Percentiles rank a stretch among this genome's conserved stretches.
These are phyloP conservation scores for Corythucha ciliata DNA, from an alignment of 2,888 invertebrate genomes.

Conservation along the genomic window DNA sequence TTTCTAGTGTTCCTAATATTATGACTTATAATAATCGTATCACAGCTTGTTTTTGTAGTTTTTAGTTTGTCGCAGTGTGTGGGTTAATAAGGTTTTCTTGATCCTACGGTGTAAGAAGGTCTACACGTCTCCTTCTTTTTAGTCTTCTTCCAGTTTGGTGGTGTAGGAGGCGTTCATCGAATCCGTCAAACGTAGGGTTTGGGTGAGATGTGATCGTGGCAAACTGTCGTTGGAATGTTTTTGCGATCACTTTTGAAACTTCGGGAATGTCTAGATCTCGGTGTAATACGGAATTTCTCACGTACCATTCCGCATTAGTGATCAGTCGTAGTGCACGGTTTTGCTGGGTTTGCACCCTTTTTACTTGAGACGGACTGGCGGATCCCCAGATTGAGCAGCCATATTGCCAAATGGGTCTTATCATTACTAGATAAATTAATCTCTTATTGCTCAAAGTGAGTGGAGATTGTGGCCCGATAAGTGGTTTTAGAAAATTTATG, in stretches of 20 bases:
- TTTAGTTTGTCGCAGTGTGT: too few relatives aligned
- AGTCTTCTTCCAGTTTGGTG: slow-evolving; percentile 3
- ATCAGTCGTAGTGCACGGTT: slow-evolving; percentile 6
- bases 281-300: slow-evolving; percentile 7
- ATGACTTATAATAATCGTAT: background rate
- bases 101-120: background rate
- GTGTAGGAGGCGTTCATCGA: slow-evolving; percentile 5
- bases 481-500: background rate
- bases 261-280: slow-evolving; percentile 5
- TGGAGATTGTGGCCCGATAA: background rate
- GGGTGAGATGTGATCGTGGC: slow-evolving; percentile 1
- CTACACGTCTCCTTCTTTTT: background rate
- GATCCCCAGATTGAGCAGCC: slow-evolving; percentile 5
- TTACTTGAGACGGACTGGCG: slow-evolving; percentile 7
- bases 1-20: background rate
- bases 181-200: slow-evolving; percentile 7
- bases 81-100: background rate
- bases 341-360: slow-evolving; percentile 5
- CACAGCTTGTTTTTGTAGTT: slow-evolving; percentile 7
- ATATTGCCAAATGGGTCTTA: slow-evolving; percentile 14
- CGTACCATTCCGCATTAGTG: slow-evolving; percentile 13
- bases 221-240: slow-evolving; percentile 10
- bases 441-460: slow-evolving; percentile 6
- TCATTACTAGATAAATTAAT: slow-evolving; percentile 5
- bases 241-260: background rate